Percentiles rank a stretch among this genome's conserved stretches.
These are phyloP conservation scores for Aphaenogaster rudis DNA, from an alignment of 1,140 invertebrate species.

Conservation along the genomic window DNA sequence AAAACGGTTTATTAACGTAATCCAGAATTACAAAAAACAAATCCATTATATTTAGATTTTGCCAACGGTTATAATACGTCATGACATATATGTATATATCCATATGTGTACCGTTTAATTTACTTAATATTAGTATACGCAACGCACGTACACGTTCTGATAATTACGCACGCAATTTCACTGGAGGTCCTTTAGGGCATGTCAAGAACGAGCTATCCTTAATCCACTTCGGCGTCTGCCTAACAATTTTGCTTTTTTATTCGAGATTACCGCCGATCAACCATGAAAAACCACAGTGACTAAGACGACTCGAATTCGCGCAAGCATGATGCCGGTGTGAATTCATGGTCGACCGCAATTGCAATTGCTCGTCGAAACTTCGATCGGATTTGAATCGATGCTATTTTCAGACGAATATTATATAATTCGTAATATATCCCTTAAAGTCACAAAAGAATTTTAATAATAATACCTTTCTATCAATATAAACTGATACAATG, in stretches of 20 bases:
- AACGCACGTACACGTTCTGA: constrained; percentile 54
- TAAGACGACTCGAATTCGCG: constrained; percentile 18
- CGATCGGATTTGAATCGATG: background rate
- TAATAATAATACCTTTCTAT: background rate
- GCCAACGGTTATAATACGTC: no score
- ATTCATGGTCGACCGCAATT: constrained; percentile 28
- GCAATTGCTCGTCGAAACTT: background rate
- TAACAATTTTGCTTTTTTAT: constrained; percentile 62
- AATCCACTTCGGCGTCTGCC: constrained; percentile 53
- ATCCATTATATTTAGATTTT: background rate
- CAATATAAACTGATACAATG: background rate
- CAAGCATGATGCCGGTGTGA: constrained; percentile 26
- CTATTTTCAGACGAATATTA: background rate
- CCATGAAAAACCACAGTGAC: constrained; percentile 45
- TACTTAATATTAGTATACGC: constrained; percentile 64
- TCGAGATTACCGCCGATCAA: constrained; percentile 54
- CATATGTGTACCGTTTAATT: constrained; percentile 64
- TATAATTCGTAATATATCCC: background rate
- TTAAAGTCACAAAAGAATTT: constrained; percentile 7
- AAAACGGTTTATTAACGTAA: constrained; percentile 1
- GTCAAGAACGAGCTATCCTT: constrained; percentile 63
- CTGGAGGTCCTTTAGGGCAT: constrained; percentile 66
- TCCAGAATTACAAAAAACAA: constrained; percentile 1
- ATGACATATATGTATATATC: no score
- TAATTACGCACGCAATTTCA: constrained; percentile 73